Evolutionary conservation across 2,888 invertebrate species (phyloP).

Genomic region (Lasioglossum vierecki): DNA sequence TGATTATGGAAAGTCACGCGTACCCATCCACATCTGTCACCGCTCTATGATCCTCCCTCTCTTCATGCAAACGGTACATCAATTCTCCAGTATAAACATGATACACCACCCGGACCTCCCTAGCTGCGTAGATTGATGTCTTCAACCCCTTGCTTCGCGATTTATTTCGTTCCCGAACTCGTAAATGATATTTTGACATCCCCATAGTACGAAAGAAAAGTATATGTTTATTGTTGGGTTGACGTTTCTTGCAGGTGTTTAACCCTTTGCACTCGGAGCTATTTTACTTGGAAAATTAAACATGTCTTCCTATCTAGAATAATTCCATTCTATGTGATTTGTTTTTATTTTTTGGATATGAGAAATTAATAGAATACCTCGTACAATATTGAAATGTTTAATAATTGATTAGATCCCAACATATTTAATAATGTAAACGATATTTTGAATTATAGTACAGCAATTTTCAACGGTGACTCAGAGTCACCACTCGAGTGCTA

Average conservation of each 20-base stretch:
- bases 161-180: background rate
- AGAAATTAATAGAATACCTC: too few species aligned
- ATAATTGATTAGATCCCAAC: too few species aligned
- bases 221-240: background rate
- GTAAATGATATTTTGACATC: background rate
- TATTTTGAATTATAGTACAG: too few species aligned
- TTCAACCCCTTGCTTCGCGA: background rate
- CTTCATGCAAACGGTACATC: conserved; percentile 29
- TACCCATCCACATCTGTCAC: conserved; percentile 55
- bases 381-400: too few species aligned
- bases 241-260: background rate
- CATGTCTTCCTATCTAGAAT: too few species aligned
- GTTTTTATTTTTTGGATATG: too few species aligned
- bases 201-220: background rate
- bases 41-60: background rate
- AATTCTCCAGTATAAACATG: conserved; percentile 49
- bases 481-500: too few species aligned
- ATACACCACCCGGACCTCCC: conserved; percentile 26
- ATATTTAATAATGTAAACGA: too few species aligned
- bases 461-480: too few species aligned
- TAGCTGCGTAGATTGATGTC: conserved; percentile 24
- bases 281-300: too few species aligned
- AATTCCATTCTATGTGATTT: too few species aligned
- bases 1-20: conserved; percentile 67
- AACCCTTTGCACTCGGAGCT: too few species aligned